phyloP scores from a whole-genome alignment of 2,888 invertebrate species.

The Corbicula japonica region DNA sequence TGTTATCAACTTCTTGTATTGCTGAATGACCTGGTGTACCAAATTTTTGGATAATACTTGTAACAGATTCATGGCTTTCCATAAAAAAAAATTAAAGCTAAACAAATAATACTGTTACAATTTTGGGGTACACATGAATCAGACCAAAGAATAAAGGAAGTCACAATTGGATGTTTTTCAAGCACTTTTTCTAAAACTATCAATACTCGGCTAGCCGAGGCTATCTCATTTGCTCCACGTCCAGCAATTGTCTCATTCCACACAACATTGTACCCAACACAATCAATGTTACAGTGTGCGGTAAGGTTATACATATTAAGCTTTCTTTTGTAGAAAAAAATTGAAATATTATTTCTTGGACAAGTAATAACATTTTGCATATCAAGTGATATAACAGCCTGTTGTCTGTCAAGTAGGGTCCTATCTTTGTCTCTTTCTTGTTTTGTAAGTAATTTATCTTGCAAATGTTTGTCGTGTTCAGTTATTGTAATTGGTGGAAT shows the following conservation, averaged over 20 bases:
- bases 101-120: constrained; percentile 26
- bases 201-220: neutral
- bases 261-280: too few species aligned
- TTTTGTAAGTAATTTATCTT: constrained; percentile 26
- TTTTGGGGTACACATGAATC: too few species aligned
- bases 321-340: too few species aligned
- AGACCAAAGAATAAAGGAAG: neutral
- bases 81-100: constrained; percentile 46
- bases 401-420: neutral
- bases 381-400: constrained; percentile 39
- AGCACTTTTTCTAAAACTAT: constrained; percentile 1
- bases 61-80: constrained; percentile 1
- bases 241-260: constrained; percentile 1
- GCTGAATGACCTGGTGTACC: constrained; percentile 46
- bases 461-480: constrained; percentile 21
- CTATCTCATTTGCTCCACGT: neutral
- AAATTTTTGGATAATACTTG: constrained; percentile 18
- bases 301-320: too few species aligned
- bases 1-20: constrained; percentile 55
- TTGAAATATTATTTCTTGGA: constrained; percentile 45
- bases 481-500: neutral
- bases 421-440: constrained; percentile 45
- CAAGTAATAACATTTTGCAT: constrained; percentile 50
- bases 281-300: too few species aligned
- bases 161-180: constrained; percentile 5